These are phyloP conservation scores for Ophioderma brevispina DNA, from an alignment of 35 echinoderm and acorn worm species.

Conservation along the genomic window DNA sequence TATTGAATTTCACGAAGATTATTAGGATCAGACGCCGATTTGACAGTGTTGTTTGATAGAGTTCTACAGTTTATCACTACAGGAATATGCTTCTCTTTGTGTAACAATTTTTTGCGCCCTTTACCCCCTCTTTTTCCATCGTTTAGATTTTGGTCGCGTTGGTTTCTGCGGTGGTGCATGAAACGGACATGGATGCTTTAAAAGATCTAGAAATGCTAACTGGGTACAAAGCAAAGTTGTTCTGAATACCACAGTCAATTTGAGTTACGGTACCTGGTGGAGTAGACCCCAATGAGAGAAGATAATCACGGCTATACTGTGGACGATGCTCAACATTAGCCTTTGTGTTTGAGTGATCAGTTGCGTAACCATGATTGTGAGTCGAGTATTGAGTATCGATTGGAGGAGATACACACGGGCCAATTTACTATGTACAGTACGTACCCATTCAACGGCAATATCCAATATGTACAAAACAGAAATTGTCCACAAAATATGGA, in stretches of 20 bases:
- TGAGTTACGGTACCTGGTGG: background rate
- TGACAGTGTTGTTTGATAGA: background rate
- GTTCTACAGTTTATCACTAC: background rate
- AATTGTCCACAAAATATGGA: background rate
- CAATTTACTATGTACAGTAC: background rate
- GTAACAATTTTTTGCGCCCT: background rate
- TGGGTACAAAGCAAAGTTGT: background rate
- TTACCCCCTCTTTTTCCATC: background rate
- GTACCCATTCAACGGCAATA: background rate
- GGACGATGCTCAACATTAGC: background rate
- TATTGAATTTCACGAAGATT: background rate
- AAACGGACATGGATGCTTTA: background rate
- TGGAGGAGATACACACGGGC: background rate
- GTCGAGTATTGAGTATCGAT: background rate
- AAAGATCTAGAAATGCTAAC: background rate
- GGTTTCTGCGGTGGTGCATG: background rate
- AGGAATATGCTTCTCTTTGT: background rate
- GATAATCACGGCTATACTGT: background rate
- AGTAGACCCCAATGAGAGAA: background rate
- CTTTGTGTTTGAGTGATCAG: background rate
- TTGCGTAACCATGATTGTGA: background rate
- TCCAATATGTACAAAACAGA: background rate
- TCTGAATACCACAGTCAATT: background rate
- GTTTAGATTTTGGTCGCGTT: background rate
- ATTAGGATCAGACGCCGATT: too few relatives aligned